These are phyloP conservation scores for Acanthacorydalis orientalis DNA, from an alignment of 2,888 invertebrate species.

Conservation along the genomic window DNA sequence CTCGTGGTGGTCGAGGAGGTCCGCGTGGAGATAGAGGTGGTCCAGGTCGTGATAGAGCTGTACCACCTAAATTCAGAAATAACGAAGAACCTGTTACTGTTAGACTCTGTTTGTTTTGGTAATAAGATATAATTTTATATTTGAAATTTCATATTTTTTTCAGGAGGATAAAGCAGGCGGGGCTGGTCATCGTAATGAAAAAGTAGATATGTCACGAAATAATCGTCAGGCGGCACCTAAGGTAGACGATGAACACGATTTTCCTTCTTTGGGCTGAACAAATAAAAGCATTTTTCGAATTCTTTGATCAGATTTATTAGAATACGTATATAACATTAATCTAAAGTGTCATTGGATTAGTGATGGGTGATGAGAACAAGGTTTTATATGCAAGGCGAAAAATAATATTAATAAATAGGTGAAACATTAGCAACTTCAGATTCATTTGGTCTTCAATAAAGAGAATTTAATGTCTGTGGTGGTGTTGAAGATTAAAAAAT, in stretches of 20 bases:
- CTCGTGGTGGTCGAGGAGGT: constrained; percentile 37
- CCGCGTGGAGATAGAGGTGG: constrained; percentile 27
- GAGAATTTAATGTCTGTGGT: too few relatives aligned
- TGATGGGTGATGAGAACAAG: too few relatives aligned
- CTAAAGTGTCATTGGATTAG: too few relatives aligned
- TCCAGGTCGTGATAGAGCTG: constrained; percentile 5
- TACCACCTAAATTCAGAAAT: constrained; percentile 7
- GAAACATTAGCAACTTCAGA: too few relatives aligned
- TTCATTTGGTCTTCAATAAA: too few relatives aligned
- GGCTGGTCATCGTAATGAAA: background rate
- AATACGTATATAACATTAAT: too few relatives aligned
- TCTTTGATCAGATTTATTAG: too few relatives aligned
- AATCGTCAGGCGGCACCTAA: constrained; percentile 43
- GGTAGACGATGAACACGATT: constrained; percentile 90
- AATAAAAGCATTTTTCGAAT: too few relatives aligned
- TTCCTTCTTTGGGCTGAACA: constrained; percentile 76
- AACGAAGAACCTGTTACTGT: constrained; percentile 9
- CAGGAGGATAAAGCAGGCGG: constrained; percentile 7
- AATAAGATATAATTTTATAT: constrained; percentile 12
- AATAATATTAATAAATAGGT: too few relatives aligned
- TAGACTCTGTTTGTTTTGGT: constrained; percentile 10
- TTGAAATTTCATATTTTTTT: background rate
- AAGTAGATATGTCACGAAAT: background rate
- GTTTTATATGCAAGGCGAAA: too few relatives aligned
- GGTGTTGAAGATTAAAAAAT: too few relatives aligned